Conservation (phyloP, 2,888 invertebrate genomes). For the Nomada lathburiana region DNA sequence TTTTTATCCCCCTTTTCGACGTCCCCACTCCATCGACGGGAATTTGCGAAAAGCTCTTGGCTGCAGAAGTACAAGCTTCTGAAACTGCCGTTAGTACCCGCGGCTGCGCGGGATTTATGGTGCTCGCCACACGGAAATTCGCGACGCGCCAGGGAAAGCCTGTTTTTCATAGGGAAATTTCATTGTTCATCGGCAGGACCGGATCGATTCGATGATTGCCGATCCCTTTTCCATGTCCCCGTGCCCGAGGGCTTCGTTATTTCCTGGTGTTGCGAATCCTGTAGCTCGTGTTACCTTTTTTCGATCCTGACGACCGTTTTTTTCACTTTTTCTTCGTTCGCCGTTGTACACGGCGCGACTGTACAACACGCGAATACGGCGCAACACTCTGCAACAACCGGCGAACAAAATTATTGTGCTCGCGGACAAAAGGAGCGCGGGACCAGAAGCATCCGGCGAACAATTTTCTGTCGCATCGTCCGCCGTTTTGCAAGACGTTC, state of each 20-base stretch:
- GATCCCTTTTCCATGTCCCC: slow-evolving; percentile 18
- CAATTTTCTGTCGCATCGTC: not conserved
- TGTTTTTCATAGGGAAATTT: slow-evolving; percentile 44
- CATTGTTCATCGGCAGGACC: slow-evolving; percentile 6
- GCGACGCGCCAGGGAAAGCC: slow-evolving; percentile 25
- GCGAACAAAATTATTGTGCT: too few species aligned
- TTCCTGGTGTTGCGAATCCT: not conserved
- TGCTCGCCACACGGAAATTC: slow-evolving; percentile 31
- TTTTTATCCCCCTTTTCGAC: slow-evolving; percentile 4
- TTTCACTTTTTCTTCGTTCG: not conserved
- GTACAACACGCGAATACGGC: too few species aligned
- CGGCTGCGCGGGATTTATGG: slow-evolving; percentile 50
- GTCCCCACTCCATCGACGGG: slow-evolving; percentile 45
- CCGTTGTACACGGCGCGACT: not conserved
- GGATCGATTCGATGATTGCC: slow-evolving; percentile 21
- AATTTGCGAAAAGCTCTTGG: slow-evolving; percentile 58
- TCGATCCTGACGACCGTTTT: not conserved
- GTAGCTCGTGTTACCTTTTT: not conserved
- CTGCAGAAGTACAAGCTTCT: slow-evolving; percentile 51
- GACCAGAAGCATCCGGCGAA: not conserved
- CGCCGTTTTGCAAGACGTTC: too few species aligned
- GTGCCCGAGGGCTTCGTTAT: not conserved
- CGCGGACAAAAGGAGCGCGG: not conserved
- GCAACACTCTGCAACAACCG: too few species aligned
- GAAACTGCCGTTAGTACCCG: slow-evolving; percentile 55